phyloP scores from a whole-genome alignment of 1,140 invertebrate species.

The Megalonaias nervosa region DNA sequence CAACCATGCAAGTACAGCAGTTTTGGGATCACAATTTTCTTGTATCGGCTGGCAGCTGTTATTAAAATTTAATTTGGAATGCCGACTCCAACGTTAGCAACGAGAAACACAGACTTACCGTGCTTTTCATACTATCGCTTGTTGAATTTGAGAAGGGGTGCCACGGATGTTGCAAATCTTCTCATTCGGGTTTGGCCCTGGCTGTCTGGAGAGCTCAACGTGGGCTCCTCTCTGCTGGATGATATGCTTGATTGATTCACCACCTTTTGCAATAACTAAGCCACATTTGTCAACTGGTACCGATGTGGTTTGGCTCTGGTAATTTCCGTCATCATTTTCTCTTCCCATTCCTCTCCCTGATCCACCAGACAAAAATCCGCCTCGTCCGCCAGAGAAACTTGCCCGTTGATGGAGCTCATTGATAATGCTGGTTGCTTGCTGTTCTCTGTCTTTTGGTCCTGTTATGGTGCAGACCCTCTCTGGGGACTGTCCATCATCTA shows the following conservation, averaged over 20 bases:
- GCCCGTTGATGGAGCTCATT: conserved; percentile 92
- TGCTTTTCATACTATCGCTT: conserved; percentile 84
- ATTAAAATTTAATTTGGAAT: too few species aligned
- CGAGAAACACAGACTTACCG: too few species aligned
- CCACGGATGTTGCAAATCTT: conserved; percentile 78
- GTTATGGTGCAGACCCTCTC: conserved; percentile 89
- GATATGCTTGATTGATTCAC: conserved; percentile 73
- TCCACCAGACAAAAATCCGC: conserved; percentile 71
- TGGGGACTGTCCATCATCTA: conserved; percentile 33
- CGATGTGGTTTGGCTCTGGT: conserved; percentile 74
- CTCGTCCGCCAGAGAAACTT: conserved; percentile 71
- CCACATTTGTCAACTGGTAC: conserved; percentile 96
- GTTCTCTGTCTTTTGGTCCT: conserved; percentile 85
- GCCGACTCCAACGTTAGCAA: too few species aligned
- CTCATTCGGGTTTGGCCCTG: conserved; percentile 65
- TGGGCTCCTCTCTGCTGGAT: conserved; percentile 71
- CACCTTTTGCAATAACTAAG: conserved; percentile 93
- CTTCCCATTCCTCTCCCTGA: conserved; percentile 64
- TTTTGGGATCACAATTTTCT: too few species aligned
- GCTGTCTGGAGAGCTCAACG: conserved; percentile 72
- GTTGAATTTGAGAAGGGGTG: conserved; percentile 92
- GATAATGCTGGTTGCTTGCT: conserved; percentile 88
- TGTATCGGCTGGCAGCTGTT: too few species aligned
- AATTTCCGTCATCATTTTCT: conserved; percentile 66
- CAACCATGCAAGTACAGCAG: too few species aligned